These are phyloP conservation scores for Sebastes kiyomatsui DNA, from an alignment of 2,797 vertebrate species.

Conservation along the genomic window DNA sequence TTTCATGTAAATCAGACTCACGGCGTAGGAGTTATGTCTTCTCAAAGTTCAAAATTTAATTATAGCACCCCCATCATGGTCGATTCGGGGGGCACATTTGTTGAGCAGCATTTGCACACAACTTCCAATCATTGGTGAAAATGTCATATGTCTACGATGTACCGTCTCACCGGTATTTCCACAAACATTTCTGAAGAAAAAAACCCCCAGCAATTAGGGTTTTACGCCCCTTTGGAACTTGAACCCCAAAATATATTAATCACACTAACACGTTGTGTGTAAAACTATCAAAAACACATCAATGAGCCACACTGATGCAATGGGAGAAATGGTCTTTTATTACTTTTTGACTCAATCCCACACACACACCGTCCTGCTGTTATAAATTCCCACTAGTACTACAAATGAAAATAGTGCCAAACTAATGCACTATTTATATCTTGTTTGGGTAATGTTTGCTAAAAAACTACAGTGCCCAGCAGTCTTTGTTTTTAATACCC, in stretches of 20 bases:
- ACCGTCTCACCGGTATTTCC: too few species aligned
- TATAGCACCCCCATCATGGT: too few species aligned
- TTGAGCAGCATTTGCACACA: too few species aligned
- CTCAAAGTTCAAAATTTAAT: too few species aligned
- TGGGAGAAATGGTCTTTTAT: background rate
- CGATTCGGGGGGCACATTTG: too few species aligned
- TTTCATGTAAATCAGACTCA: too few species aligned
- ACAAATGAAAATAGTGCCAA: background rate
- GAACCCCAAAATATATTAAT: background rate
- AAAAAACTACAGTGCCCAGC: background rate
- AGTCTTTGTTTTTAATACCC: background rate
- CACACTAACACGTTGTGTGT: background rate
- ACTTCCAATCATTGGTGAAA: too few species aligned
- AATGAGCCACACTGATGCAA: background rate
- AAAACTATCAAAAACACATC: background rate
- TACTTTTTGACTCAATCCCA: background rate
- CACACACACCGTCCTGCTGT: too few species aligned
- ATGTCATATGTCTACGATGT: too few species aligned
- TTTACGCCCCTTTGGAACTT: too few species aligned
- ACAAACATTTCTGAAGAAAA: too few species aligned
- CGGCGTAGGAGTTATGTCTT: too few species aligned
- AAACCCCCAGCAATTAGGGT: fast-evolving
- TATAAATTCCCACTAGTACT: background rate
- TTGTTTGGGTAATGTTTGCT: background rate
- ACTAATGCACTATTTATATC: background rate